phyloP scores from a whole-genome alignment of 2,888 invertebrate species.

The Drosophila testacea region DNA sequence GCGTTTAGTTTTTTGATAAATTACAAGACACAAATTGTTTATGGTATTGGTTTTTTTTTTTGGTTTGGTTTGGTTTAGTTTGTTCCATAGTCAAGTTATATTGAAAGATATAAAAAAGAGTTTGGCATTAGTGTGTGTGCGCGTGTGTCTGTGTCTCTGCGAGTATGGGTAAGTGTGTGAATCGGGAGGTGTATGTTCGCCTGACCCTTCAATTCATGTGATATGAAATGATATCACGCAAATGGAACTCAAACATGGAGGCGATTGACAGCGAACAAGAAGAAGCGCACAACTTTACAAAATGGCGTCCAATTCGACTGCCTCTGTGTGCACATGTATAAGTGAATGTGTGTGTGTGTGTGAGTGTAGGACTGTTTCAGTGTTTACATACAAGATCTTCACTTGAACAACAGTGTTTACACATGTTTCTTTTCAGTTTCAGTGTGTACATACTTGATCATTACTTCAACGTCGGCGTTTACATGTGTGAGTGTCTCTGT shows the following conservation, averaged over 20 bases:
- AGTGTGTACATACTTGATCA: constrained; percentile 7
- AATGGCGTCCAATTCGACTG: constrained; percentile 50
- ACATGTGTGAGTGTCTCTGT: constrained; percentile 1
- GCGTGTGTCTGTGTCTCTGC: constrained; percentile 20
- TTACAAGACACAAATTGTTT: constrained; percentile 64
- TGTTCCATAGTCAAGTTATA: constrained; percentile 63
- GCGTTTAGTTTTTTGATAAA: constrained; percentile 45
- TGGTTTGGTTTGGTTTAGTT: constrained; percentile 33
- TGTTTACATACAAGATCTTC: constrained; percentile 21
- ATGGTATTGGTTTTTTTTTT: constrained; percentile 41
- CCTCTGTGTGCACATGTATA: constrained; percentile 12
- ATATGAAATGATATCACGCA: constrained; percentile 55
- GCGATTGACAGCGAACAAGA: constrained; percentile 55
- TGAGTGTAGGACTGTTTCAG: constrained; percentile 6
- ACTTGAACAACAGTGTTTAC: constrained; percentile 10
- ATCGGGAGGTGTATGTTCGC: constrained; percentile 20
- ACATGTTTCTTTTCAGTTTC: background rate
- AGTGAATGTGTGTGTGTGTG: constrained; percentile 11
- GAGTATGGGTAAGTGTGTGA: constrained; percentile 13
- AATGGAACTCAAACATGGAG: constrained; percentile 50
- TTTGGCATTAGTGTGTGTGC: constrained; percentile 77
- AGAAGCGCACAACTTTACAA: constrained; percentile 53
- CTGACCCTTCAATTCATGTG: constrained; percentile 36
- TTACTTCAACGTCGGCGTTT: background rate
- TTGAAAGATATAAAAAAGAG: constrained; percentile 81